phyloP scores from a whole-genome alignment of 2,888 invertebrate species.

The Trissolcus brochymenae region DNA sequence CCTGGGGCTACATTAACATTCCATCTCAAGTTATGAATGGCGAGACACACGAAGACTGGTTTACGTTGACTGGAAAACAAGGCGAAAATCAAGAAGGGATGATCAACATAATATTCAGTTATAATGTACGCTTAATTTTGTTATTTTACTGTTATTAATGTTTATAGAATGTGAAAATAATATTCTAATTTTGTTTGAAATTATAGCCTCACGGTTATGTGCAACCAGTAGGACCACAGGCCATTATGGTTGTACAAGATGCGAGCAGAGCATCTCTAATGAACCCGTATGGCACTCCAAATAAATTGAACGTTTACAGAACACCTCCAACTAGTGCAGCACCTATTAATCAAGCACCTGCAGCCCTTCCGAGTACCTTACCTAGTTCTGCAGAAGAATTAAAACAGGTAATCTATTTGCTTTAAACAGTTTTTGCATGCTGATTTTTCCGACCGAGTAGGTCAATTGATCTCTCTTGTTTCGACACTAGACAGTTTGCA shows the following conservation, averaged over 20 bases:
- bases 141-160: not conserved
- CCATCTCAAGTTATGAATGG: conserved; percentile 88
- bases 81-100: conserved; percentile 96
- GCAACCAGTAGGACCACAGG: conserved; percentile 77
- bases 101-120: conserved; percentile 93
- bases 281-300: not conserved
- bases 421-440: not conserved
- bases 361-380: conserved; percentile 68
- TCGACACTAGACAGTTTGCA: no score
- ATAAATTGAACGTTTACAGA: conserved; percentile 77
- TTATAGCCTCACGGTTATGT: conserved; percentile 24
- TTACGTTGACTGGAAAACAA: conserved; percentile 93
- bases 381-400: conserved; percentile 79
- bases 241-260: conserved; percentile 70
- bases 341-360: conserved; percentile 74
- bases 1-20: conserved; percentile 94
- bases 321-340: conserved; percentile 78
- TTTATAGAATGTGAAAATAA: not conserved
- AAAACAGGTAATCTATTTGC: conserved; percentile 78
- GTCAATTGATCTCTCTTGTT: no score
- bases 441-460: no score
- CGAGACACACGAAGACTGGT: conserved; percentile 97
- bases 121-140: conserved; percentile 78
- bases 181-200: not conserved
- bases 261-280: conserved; percentile 53